Percentiles rank a stretch among this genome's conserved stretches.
Evolutionary conservation across 2,797 vertebrate genomes (phyloP).

Genomic region (Hypotaenidia okinawae): DNA sequence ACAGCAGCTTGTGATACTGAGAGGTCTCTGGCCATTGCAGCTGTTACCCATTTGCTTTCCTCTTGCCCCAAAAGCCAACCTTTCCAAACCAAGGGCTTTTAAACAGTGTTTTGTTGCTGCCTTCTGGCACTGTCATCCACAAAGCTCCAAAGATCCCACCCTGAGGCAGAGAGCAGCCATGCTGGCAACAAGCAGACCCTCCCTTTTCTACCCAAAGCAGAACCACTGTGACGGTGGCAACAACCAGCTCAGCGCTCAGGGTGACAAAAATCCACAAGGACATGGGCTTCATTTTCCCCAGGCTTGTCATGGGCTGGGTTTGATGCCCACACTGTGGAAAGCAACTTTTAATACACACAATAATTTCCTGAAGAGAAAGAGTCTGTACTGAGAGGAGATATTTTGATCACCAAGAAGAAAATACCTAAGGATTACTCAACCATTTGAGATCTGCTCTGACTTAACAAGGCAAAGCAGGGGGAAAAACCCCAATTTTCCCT

Average conservation of each 20-base stretch:
- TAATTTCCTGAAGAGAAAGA: neutral
- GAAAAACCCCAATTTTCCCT: neutral
- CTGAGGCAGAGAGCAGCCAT: fast-evolving
- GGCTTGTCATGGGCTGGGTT: neutral
- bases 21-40: fast-evolving
- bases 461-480: neutral
- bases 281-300: neutral
- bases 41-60: neutral
- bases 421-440: neutral
- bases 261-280: neutral
- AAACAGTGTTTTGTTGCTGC: neutral
- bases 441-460: neutral
- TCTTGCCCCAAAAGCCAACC: neutral
- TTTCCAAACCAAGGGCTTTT: neutral
- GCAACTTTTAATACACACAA: neutral
- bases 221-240: fast-evolving
- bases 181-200: neutral
- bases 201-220: neutral
- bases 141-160: neutral
- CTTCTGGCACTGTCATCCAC: neutral
- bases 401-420: neutral
- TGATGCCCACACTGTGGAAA: neutral
- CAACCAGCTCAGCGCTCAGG: neutral
- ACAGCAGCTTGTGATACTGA: neutral
- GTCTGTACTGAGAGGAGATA: neutral